Evolutionary conservation across 2,888 invertebrate genomes (phyloP).

Genomic region (Sthenelais limicola): DNA sequence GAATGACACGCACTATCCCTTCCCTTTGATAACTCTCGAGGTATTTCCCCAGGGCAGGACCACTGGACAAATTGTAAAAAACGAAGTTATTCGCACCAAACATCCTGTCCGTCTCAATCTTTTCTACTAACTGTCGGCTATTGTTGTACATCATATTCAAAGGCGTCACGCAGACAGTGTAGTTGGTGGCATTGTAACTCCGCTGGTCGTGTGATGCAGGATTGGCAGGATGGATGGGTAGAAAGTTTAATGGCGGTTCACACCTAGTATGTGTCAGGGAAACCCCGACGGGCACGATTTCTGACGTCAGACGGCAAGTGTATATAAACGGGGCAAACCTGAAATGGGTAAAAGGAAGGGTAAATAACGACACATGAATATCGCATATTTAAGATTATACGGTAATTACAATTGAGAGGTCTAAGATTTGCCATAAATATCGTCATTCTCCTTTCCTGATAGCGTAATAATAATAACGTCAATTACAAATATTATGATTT

Average conservation of each 20-base stretch:
- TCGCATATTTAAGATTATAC: no score
- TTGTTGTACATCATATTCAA: conserved; percentile 48
- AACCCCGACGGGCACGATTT: conserved; percentile 4
- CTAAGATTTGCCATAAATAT: no score
- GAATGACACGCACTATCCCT: conserved; percentile 47
- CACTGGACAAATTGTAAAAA: conserved; percentile 51
- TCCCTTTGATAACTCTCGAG: conserved; percentile 41
- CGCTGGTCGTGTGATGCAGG: not conserved
- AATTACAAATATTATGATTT: no score
- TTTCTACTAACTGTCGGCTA: conserved; percentile 47
- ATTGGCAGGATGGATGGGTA: not conserved
- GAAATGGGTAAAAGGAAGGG: not conserved
- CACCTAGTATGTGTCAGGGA: conserved; percentile 18
- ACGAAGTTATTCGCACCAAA: conserved; percentile 51
- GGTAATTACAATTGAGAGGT: no score
- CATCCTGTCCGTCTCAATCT: conserved; percentile 49
- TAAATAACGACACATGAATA: no score
- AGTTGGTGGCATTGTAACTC: conserved; percentile 14
- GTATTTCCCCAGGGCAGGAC: conserved; percentile 30
- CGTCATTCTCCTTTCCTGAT: no score
- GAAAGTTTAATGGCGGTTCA: conserved; percentile 16
- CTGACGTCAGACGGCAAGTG: conserved; percentile 6
- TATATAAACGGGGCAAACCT: conserved; percentile 29
- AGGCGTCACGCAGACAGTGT: conserved; percentile 53
- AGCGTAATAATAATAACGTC: no score